These are phyloP conservation scores for Cheilosia grossa DNA, from an alignment of 2,888 invertebrate genomes.

Conservation along the genomic window DNA sequence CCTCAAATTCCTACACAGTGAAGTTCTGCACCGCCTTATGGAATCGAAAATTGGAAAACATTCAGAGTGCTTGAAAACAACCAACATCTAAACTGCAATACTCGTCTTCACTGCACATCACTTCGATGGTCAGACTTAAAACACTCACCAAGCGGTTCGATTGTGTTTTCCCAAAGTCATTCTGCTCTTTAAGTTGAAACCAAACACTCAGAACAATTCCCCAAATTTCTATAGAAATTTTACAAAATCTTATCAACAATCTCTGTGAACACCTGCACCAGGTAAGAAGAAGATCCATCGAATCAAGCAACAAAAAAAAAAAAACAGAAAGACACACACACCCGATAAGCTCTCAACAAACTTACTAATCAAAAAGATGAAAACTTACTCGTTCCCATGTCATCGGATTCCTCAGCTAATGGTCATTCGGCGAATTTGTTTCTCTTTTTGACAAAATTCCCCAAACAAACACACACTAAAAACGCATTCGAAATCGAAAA, in stretches of 20 bases:
- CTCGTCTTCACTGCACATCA: too few relatives aligned
- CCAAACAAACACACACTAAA: conserved; percentile 8
- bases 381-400: conserved; percentile 31
- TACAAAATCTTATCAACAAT: conserved; percentile 14
- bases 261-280: conserved; percentile 27
- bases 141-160: too few relatives aligned
- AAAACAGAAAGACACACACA: not conserved
- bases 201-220: too few relatives aligned
- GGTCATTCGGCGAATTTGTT: not conserved
- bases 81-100: too few relatives aligned
- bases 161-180: not conserved
- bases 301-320: not conserved
- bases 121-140: too few relatives aligned
- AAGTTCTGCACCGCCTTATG: too few relatives aligned
- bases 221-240: not conserved
- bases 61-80: too few relatives aligned
- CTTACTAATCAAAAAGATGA: not conserved
- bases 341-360: conserved; percentile 4
- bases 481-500: not conserved
- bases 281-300: conserved; percentile 1
- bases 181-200: not conserved
- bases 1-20: too few relatives aligned
- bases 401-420: conserved; percentile 27
- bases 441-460: conserved; percentile 14
- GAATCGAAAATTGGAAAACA: too few relatives aligned